These are phyloP conservation scores for Drosophila villosipedis DNA, from an alignment of 2,888 invertebrate species.

Conservation along the genomic window DNA sequence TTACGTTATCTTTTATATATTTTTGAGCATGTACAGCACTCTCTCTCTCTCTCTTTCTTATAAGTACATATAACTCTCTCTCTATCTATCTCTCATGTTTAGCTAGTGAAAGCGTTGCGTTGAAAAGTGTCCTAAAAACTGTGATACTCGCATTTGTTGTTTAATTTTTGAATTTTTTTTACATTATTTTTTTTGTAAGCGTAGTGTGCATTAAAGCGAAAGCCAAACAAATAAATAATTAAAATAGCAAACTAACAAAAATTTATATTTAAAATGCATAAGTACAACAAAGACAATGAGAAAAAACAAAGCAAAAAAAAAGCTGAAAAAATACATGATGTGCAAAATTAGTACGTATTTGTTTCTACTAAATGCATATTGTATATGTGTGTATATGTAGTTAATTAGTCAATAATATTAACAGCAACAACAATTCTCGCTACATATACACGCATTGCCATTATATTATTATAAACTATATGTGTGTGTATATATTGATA, in stretches of 20 bases:
- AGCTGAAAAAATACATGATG: constrained; percentile 43
- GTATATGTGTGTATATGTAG: constrained; percentile 73
- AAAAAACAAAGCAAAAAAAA: constrained; percentile 21
- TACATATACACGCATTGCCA: constrained; percentile 70
- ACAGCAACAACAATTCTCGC: constrained; percentile 34
- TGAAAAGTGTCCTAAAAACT: constrained; percentile 65
- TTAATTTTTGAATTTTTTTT: constrained; percentile 43
- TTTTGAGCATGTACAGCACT: constrained; percentile 77
- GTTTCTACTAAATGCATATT: constrained; percentile 78
- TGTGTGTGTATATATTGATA: constrained; percentile 76
- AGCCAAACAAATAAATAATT: constrained; percentile 77
- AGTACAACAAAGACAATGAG: constrained; percentile 60
- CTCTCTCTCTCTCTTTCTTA: constrained; percentile 51
- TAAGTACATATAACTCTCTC: constrained; percentile 34
- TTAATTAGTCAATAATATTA: constrained; percentile 30
- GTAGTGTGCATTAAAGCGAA: constrained; percentile 76
- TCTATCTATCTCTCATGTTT: constrained; percentile 69
- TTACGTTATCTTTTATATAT: constrained; percentile 67
- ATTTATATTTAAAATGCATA: constrained; percentile 76
- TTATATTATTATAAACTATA: constrained; percentile 61
- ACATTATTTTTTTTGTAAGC: constrained; percentile 65
- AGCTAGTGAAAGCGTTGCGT: constrained; percentile 72
- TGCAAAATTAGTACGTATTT: constrained; percentile 79
- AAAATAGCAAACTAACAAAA: constrained; percentile 77
- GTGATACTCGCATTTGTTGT: constrained; percentile 71